Evolutionary conservation across 2,113 vertebrate genomes (phyloP), one percentile per base, ranked within the genome.

Genomic region (Delphinus delphis): DNA sequence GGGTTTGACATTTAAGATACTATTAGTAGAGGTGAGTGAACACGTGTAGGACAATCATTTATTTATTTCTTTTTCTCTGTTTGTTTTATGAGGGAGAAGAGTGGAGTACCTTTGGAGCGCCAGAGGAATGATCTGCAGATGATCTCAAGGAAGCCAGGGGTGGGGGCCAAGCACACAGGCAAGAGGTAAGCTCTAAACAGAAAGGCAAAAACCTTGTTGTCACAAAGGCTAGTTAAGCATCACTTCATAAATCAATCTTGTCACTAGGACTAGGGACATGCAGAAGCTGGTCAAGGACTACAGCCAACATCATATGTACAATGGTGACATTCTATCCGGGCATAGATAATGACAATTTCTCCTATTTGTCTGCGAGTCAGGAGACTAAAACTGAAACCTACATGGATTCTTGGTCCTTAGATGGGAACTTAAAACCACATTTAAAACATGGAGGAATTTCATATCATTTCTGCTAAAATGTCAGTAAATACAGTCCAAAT

Each of bases 401-500:
- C 13, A 55, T 44, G 33, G 41, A 89, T 47, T 94, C 84, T 60
- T 77, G 28, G 38, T 93, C 58, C 11, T 93, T 70, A 55, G 17
- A 62, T n/a, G 38, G 8, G 47, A 58, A n/a, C 15, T 95, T 89
- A 85, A 84, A 96, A 63, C 25, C 77, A 83, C 55, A 55, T 81
- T 58, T 33, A 5, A 92, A 92, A 86, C 62, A 73, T 4, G 50
- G 6, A 76, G 74, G n/a, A 77, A 53, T 79, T 88, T 74, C 67
- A 21, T 73, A 60, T 70, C 63, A 70, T 65, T 93, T 90, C 60
- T 93, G 53, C 11, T 70, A 94, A 96, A 68, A 87, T 90, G 38
- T 91, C 58, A 81, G 73, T 83, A 80, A 92, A 36, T 2, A 70
- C n/a, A 93, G 20, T 80, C 81, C n/a, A 81, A 80, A 58, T 77